Conservation (phyloP, 2,888 invertebrate genomes). For the Euspilapteryx auroguttella region DNA sequence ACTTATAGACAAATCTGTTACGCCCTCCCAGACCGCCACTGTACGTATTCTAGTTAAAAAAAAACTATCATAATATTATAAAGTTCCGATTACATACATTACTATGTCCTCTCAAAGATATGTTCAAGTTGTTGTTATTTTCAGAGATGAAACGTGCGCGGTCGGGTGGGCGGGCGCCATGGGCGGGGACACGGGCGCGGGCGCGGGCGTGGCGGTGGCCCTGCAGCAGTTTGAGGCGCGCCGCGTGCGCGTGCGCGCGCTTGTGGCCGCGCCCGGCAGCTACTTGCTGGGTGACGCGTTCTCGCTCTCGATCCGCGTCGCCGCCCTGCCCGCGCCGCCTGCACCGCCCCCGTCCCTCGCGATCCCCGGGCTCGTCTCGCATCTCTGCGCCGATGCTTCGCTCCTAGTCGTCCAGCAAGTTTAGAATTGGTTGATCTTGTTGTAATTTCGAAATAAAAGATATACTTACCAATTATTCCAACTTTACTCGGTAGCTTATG, state of each 20-base stretch:
- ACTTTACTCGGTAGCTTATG: too few relatives aligned
- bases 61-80: too few relatives aligned
- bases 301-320: slow-evolving; percentile 23
- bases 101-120: too few relatives aligned
- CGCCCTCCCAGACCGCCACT: too few relatives aligned
- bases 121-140: too few relatives aligned
- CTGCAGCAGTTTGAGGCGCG: slow-evolving; percentile 53
- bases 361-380: too few relatives aligned
- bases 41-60: too few relatives aligned
- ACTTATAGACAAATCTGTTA: too few relatives aligned
- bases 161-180: slow-evolving; percentile 49
- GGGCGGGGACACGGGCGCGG: slow-evolving; percentile 23
- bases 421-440: too few relatives aligned
- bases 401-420: slow-evolving; percentile 36
- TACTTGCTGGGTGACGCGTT: slow-evolving; percentile 68
- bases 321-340: slow-evolving; percentile 14
- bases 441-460: too few relatives aligned
- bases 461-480: too few relatives aligned
- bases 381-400: slow-evolving; percentile 29
- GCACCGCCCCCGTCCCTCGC: slow-evolving; percentile 10
- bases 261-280: slow-evolving; percentile 66
- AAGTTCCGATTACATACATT: too few relatives aligned
- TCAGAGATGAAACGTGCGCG: slow-evolving; percentile 28
- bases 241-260: slow-evolving; percentile 61
- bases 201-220: slow-evolving; percentile 32